Evolutionary conservation across 2,797 vertebrate species (phyloP).

Genomic region (Argya squamiceps): DNA sequence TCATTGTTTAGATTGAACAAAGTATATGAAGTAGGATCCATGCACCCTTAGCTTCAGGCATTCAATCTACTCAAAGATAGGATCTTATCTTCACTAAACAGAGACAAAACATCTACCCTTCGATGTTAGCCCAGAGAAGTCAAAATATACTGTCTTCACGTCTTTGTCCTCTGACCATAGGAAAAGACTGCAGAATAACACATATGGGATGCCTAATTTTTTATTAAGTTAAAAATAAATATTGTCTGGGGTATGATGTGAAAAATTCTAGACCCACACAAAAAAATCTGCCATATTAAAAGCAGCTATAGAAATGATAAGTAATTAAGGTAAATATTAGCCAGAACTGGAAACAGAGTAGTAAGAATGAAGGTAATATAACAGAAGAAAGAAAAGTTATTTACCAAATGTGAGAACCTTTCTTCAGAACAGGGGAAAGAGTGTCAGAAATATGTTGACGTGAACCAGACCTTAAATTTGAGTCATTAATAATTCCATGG

Average conservation of each 20-base stretch:
- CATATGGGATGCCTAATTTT: not conserved
- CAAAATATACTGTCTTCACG: not conserved
- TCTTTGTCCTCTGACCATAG: not conserved
- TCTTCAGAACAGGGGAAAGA: not conserved
- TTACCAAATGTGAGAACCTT: not conserved
- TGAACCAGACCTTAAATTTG: not conserved
- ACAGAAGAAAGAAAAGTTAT: not conserved
- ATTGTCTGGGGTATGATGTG: not conserved
- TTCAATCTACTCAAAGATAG: not conserved
- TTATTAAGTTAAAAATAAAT: not conserved
- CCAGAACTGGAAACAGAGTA: not conserved
- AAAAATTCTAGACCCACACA: not conserved
- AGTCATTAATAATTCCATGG: not conserved
- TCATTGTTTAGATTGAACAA: not conserved
- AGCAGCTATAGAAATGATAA: not conserved
- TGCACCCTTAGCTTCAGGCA: not conserved
- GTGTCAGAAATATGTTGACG: not conserved
- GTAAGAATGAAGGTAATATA: not conserved
- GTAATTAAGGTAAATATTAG: not conserved
- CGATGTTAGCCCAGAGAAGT: not conserved
- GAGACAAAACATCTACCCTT: not conserved
- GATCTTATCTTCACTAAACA: not conserved
- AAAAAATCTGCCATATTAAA: not conserved
- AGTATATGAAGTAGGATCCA: not conserved
- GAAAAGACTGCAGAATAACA: not conserved